Evolutionary conservation across 2,113 vertebrate genomes (phyloP).

Genomic region (Merops nubicus): DNA sequence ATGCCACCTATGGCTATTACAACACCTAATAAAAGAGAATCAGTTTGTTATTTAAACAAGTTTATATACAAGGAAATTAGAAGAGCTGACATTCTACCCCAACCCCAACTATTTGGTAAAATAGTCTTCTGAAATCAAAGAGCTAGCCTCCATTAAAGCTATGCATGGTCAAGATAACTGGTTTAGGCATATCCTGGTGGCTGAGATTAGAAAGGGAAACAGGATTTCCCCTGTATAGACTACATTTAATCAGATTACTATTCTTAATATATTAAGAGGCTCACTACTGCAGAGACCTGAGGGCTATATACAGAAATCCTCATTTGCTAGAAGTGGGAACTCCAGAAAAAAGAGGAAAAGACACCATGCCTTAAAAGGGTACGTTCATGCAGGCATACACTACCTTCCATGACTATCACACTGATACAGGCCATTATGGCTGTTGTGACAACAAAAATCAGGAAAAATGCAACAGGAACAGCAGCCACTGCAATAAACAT

Average conservation of each 20-base stretch:
- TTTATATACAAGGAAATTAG: background rate
- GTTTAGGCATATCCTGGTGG: background rate
- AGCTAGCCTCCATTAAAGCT: background rate
- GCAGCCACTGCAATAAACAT: conserved; percentile 80
- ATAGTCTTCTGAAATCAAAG: background rate
- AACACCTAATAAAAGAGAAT: conserved; percentile 70
- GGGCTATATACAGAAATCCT: background rate
- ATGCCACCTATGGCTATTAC: conserved; percentile 79
- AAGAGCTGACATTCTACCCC: background rate
- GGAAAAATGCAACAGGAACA: conserved; percentile 84
- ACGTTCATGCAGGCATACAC: background rate
- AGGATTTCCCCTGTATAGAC: background rate
- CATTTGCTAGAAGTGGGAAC: background rate
- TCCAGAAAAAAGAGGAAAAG: background rate
- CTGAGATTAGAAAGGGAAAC: background rate
- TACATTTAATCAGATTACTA: conserved; percentile 7
- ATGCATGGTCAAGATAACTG: background rate
- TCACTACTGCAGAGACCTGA: background rate
- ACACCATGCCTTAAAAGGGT: background rate
- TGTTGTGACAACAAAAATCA: conserved; percentile 80
- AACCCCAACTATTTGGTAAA: background rate
- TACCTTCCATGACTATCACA: conserved; percentile 88
- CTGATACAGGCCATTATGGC: conserved; percentile 76
- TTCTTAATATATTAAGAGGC: background rate
- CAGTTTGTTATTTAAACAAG: background rate